Base-by-base conservation (phyloP, 1,140 invertebrate species). In the Drosophila dunni region DNA sequence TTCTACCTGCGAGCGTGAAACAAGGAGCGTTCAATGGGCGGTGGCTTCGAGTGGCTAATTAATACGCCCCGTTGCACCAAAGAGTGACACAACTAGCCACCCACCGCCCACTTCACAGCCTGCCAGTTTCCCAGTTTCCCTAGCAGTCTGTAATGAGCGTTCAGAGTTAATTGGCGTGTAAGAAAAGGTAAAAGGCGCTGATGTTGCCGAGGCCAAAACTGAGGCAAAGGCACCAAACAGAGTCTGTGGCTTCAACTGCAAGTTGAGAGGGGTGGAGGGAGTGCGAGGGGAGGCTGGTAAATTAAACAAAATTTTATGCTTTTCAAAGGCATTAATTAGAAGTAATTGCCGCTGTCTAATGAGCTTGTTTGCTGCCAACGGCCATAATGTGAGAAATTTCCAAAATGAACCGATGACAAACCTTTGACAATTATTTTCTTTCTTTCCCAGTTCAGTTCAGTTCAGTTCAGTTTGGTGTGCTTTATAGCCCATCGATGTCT, bases 101-200 rank as follows among this genome's bases (percentile, higher is more conserved):
- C 38, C 13, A 24, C 11, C 9, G n/a, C 36, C 36, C 15, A 6
- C 51, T 42, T 36, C 58, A 11, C 24, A n/a, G 20, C 45, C 78
- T 75, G 56, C 75, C 78, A 70, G 24, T 3, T 29, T 29, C 1
- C 24, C 24, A 29, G 24, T 29, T 57, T 40, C 63, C 66, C 63
- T 48, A 60, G 42, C 64, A 66, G 67, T 67, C 82, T 79, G 82
- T 88, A 86, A 86, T 86, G 83, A 86, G 82, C 82, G 82, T 88
- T 86, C 76, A 73, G 82, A 86, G 84, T 86, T 86, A 86, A 86
- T 86, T 86, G 82, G 76, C 82, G 79, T 88, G 79, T 78, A 82
- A 79, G 79, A 78, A 29, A 78, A 84, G 63, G 74, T 67, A 65
- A 76, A 79, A 70, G 71, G 51, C 58, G 50, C 6, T 42, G 33